A percentile compares a stretch with the other conserved stretches of the same genome.
phyloP scores from a whole-genome alignment of 1,140 invertebrate genomes.

The Microplitis mediator region DNA sequence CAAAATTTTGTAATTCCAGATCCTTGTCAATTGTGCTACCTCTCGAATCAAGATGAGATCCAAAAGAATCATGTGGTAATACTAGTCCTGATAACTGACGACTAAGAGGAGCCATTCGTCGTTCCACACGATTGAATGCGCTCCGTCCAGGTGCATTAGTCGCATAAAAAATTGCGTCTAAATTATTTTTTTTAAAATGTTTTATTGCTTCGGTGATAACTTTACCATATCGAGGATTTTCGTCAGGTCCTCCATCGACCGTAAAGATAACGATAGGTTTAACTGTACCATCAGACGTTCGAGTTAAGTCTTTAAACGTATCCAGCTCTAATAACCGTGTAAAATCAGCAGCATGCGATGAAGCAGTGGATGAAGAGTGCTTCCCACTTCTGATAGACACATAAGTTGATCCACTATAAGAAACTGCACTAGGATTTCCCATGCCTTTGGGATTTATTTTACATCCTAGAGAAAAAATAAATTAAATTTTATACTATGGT shows the following conservation, averaged over 20 bases:
- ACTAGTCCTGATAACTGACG: constrained; percentile 50
- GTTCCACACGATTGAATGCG: constrained; percentile 47
- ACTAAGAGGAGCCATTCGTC: constrained; percentile 54
- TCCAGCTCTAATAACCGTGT: constrained; percentile 36
- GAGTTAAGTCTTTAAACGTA: constrained; percentile 30
- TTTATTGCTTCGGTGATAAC: constrained; percentile 46
- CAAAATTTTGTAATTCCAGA: constrained; percentile 46
- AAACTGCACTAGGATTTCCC: constrained; percentile 38
- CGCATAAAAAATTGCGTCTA: constrained; percentile 55
- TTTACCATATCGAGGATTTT: constrained; percentile 55
- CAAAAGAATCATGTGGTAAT: constrained; percentile 52
- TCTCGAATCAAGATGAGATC: constrained; percentile 48
- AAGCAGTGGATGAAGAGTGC: constrained; percentile 47
- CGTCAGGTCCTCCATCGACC: constrained; percentile 54
- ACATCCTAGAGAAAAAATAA: too few species aligned
- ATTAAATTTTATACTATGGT: too few species aligned
- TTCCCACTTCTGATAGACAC: constrained; percentile 52
- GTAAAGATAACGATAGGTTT: constrained; percentile 56
- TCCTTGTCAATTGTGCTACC: constrained; percentile 46
- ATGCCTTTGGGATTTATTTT: constrained; percentile 39
- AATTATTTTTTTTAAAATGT: constrained; percentile 49
- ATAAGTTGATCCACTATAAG: constrained; percentile 55
- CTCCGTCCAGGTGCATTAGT: constrained; percentile 55
- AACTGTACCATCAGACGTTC: constrained; percentile 21
- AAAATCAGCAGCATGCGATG: constrained; percentile 50